These are phyloP conservation scores for Hassar affinis DNA, from an alignment of 2,113 vertebrate genomes.

Conservation along the genomic window DNA sequence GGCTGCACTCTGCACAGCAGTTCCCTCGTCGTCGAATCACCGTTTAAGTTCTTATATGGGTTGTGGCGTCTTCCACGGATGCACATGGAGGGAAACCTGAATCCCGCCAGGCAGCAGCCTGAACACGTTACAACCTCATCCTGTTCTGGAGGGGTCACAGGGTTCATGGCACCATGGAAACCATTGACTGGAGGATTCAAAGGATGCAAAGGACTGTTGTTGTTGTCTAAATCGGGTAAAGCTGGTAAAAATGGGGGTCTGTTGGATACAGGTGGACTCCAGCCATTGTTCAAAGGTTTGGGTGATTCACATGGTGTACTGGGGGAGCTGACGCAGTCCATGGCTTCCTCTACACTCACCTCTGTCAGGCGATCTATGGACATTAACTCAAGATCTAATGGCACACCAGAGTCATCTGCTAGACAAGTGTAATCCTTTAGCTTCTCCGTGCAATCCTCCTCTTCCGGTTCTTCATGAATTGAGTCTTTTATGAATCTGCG, in stretches of 20 bases:
- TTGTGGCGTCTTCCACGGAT: conserved; percentile 64
- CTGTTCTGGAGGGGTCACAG: conserved; percentile 60
- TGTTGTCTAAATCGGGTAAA: conserved; percentile 71
- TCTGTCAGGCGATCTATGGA: conserved; percentile 62
- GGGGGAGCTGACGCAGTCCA: conserved; percentile 78
- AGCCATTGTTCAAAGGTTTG: conserved; percentile 60
- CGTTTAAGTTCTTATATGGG: conserved; percentile 84
- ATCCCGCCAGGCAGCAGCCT: conserved; percentile 81
- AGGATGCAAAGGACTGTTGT: conserved; percentile 75
- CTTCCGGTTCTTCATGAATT: neutral
- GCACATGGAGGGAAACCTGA: conserved; percentile 83
- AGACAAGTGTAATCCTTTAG: neutral
- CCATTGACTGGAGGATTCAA: conserved; percentile 68
- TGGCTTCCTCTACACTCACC: conserved; percentile 64
- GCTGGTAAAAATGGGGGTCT: conserved; percentile 64
- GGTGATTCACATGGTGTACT: conserved; percentile 57
- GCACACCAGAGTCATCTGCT: conserved; percentile 56
- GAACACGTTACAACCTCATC: conserved; percentile 85
- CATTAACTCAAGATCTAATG: conserved; percentile 65
- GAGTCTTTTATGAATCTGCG: conserved; percentile 5
- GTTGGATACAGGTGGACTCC: conserved; percentile 64
- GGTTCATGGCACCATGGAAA: conserved; percentile 32
- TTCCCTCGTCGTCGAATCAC: conserved; percentile 68
- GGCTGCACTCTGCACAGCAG: conserved; percentile 72
- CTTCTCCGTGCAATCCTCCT: neutral